Percentiles rank a stretch among this genome's conserved stretches.
Evolutionary conservation across 2,113 vertebrate species (phyloP).

Genomic region (Pelmatolapia mariae): DNA sequence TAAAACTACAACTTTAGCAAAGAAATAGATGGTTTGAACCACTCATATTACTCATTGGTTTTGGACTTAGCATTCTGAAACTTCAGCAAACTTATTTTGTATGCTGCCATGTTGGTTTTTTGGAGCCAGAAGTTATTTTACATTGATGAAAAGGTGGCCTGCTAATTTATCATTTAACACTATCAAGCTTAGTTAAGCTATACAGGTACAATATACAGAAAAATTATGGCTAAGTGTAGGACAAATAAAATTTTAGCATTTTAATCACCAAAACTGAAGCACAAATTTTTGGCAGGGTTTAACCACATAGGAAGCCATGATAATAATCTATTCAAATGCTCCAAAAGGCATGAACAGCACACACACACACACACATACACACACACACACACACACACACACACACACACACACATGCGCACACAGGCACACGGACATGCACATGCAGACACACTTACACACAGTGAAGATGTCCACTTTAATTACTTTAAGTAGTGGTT

Average conservation of each 20-base stretch:
- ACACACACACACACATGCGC: not conserved
- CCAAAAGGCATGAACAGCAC: not conserved
- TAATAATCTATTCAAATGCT: not conserved
- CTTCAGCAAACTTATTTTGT: not conserved
- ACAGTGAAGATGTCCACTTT: not conserved
- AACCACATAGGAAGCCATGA: not conserved
- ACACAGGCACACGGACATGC: not conserved
- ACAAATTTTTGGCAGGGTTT: not conserved
- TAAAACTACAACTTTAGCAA: not conserved
- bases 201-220: not conserved
- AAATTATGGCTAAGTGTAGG: not conserved
- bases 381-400: not conserved
- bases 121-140: not conserved
- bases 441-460: not conserved
- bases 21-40: not conserved
- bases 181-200: fast-evolving
- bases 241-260: not conserved
- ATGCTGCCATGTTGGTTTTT: not conserved
- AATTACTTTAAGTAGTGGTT: not conserved
- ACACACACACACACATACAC: not conserved
- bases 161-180: not conserved
- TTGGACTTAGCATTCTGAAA: not conserved
- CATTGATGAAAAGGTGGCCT: not conserved
- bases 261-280: not conserved
- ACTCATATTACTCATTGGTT: not conserved